These are phyloP conservation scores for Emydura subglobosa DNA, from an alignment of 2,113 vertebrate genomes.

Conservation along the genomic window DNA sequence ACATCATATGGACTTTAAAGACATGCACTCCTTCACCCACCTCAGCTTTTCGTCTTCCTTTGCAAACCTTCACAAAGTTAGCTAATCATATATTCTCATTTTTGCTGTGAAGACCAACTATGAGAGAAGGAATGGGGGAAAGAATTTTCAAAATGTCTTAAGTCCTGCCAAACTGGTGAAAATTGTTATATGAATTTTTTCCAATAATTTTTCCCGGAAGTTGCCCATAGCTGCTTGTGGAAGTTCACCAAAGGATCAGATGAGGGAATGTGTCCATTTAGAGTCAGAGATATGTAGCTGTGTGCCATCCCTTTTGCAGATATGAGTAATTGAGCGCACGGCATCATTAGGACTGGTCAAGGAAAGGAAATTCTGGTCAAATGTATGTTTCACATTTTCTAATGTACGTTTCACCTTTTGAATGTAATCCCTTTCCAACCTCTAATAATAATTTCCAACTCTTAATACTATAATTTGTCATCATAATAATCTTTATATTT, in stretches of 20 bases:
- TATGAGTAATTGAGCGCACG: neutral
- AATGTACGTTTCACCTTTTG: slow-evolving; percentile 11
- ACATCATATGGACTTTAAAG: no score
- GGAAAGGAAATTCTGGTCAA: slow-evolving; percentile 9
- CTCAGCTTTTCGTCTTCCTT: no score
- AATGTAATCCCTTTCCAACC: neutral
- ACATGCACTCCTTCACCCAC: no score
- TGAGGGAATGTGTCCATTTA: neutral
- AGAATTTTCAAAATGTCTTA: no score
- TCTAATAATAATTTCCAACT: neutral
- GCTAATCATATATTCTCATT: no score
- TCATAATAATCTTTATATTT: neutral
- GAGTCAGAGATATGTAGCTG: neutral
- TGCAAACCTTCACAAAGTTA: no score
- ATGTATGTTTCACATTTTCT: slow-evolving; percentile 1
- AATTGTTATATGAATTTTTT: neutral
- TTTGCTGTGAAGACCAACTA: no score
- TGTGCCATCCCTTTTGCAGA: neutral
- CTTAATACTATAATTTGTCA: neutral
- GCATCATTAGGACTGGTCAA: neutral
- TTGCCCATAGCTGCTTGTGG: neutral
- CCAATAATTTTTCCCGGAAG: neutral
- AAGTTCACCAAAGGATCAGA: neutral
- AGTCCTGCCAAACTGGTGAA: neutral
- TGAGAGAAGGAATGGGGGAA: no score